Evolutionary conservation across 2,797 vertebrate genomes (phyloP), one percentile per base, ranked within the genome.

Genomic region (Gymnoscopelus braueri): DNA sequence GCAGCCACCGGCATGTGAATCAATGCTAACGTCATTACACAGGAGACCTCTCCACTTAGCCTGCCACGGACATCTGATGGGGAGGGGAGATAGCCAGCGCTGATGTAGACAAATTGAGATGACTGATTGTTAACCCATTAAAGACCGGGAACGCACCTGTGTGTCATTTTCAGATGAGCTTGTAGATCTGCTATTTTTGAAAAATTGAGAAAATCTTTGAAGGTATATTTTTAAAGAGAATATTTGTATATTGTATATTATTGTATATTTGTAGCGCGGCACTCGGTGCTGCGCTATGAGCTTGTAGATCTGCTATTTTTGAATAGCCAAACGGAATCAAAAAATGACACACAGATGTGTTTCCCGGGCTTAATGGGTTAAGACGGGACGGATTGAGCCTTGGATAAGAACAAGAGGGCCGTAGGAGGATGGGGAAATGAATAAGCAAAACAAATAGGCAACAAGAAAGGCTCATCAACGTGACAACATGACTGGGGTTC

Each of bases 21-120:
- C 87, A 35, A 90, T 90, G 84, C 84, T 89, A 69, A 91, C 70
- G 50, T 83, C 76, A 87, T 90, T 86, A 87, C 65, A 72, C 58
- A 54, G 54, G 68, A 44, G 39, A 44, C 44, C 68, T 69, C 74
- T 66, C 82, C 53, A 74, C 72, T 86, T 71, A 72, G 77, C 61
- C 74, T 71, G 51, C 71, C 53, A 53, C 77, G 56, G 71, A 65
- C 8, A 19, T 78, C 72, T 65, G 78, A 84, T 77, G 39, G 65
- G 59, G 49, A 67, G 53, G 66, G 39, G 48, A 79, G 83, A 84
- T 81, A 80, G 56, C 54, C 15, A 19, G 67, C 70, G 59, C 63
- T 44, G n/a, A 61, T 47, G 23, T 15, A 12, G 14, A 29, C 7
- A 26, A 24, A 74, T 56, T 12, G 39, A 82, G 69, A 87, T 78